Percentiles rank a stretch among this genome's conserved stretches.
phyloP scores from a whole-genome alignment of 2,113 vertebrate genomes.

The Eurystomus gularis region DNA sequence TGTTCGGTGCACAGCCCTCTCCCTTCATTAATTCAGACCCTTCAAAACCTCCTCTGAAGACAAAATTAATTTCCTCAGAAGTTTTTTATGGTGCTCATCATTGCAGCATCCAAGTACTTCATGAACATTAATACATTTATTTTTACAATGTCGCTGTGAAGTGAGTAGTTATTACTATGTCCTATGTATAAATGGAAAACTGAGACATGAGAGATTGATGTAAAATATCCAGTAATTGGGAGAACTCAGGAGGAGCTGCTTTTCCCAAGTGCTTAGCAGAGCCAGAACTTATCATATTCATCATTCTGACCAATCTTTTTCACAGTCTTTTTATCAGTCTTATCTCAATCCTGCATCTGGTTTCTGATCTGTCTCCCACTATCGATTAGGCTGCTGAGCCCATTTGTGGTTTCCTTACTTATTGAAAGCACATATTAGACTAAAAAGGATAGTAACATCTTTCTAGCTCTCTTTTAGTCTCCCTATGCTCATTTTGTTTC shows the following conservation, averaged over 20 bases:
- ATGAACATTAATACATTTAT: conserved; percentile 19
- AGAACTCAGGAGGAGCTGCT: neutral
- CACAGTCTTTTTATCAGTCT: neutral
- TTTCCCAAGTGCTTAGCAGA: neutral
- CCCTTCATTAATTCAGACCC: conserved; percentile 15
- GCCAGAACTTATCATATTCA: neutral
- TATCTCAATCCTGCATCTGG: neutral
- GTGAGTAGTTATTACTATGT: neutral
- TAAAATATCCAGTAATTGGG: neutral
- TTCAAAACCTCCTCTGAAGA: neutral
- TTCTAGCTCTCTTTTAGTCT: neutral
- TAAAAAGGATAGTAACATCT: neutral
- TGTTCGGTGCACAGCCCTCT: neutral
- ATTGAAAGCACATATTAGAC: neutral
- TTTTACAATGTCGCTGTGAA: conserved; percentile 14
- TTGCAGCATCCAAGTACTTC: conserved; percentile 9
- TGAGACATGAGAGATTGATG: neutral
- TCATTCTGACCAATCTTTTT: neutral
- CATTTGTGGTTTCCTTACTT: neutral
- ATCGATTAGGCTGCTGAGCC: neutral
- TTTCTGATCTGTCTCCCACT: neutral
- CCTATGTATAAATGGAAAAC: neutral
- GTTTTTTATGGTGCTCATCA: conserved; percentile 9
- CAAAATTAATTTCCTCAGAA: conserved; percentile 23
- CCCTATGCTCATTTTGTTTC: neutral